phyloP scores from a whole-genome alignment of 2,888 invertebrate genomes.

The Mantis religiosa region DNA sequence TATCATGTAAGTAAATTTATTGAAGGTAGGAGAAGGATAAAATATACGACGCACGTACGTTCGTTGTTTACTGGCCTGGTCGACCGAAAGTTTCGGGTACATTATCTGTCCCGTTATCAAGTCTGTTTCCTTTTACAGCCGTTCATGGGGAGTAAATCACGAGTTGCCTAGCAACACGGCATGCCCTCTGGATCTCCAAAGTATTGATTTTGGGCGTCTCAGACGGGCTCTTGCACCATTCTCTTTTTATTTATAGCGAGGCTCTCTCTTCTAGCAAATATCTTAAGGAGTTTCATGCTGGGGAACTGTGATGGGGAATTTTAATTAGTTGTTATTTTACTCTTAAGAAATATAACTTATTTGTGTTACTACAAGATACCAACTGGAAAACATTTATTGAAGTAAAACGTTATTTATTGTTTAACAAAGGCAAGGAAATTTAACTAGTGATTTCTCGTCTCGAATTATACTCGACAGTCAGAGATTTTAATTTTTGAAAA shows the following conservation, averaged over 20 bases:
- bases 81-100: neutral
- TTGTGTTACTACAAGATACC: too few species aligned
- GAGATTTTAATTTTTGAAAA: too few species aligned
- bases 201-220: neutral
- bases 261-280: neutral
- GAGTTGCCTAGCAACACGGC: neutral
- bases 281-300: too few species aligned
- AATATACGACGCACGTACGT: neutral
- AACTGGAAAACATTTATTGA: too few species aligned
- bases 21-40: neutral
- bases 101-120: neutral
- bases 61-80: neutral
- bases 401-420: too few species aligned
- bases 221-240: neutral
- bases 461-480: too few species aligned
- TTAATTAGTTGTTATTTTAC: too few species aligned
- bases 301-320: too few species aligned
- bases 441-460: too few species aligned
- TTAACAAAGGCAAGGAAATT: too few species aligned
- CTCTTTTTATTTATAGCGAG: neutral
- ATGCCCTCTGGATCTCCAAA: neutral
- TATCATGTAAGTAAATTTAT: neutral
- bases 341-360: too few species aligned
- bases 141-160: neutral
- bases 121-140: neutral